Percentiles rank a stretch among this genome's conserved stretches.
phyloP scores from a whole-genome alignment of 2,888 invertebrate genomes.

The Amiota mariae region DNA sequence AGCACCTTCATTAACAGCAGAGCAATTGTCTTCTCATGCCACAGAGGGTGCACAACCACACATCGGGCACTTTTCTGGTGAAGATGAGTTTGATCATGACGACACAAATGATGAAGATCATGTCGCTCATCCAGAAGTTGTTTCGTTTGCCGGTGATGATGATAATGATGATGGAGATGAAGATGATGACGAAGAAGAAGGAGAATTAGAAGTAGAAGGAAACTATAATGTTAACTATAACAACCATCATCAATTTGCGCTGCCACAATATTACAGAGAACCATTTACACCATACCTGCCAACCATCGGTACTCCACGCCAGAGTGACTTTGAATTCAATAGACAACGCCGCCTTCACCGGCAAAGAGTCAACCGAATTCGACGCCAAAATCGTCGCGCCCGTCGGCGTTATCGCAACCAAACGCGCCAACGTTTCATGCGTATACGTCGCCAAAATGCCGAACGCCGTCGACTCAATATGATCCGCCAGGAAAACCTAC shows the following conservation, averaged over 20 bases:
- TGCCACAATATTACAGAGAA: background rate
- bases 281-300: background rate
- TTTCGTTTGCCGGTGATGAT: background rate
- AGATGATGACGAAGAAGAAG: background rate
- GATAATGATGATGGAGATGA: background rate
- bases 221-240: background rate
- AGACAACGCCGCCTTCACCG: background rate
- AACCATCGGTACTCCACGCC: background rate
- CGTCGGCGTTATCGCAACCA: background rate
- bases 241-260: background rate
- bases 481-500: background rate
- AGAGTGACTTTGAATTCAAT: background rate
- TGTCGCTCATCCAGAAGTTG: background rate
- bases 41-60: background rate
- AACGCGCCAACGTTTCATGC: background rate
- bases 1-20: constrained; percentile 4
- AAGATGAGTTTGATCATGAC: constrained; percentile 1
- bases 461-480: background rate
- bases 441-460: background rate
- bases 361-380: background rate
- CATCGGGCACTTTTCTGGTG: background rate
- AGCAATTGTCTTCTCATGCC: too few species aligned
- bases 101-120: background rate
- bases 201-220: background rate
- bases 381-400: background rate